phyloP scores from a whole-genome alignment of 2,113 vertebrate genomes.

The Turdus rufiventris region DNA sequence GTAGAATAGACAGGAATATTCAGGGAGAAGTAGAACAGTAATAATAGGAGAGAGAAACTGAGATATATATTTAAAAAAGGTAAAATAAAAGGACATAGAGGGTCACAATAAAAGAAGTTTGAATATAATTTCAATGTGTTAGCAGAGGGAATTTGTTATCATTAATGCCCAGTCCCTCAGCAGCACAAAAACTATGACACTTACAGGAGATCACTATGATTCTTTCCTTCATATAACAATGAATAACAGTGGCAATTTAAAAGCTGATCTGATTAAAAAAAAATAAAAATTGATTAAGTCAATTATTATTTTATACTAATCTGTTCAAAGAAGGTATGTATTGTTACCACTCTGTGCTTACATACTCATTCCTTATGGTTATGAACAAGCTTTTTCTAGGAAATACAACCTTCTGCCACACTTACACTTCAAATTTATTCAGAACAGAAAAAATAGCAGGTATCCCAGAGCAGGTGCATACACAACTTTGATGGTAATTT shows the following conservation, averaged over 20 bases:
- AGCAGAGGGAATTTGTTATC: not conserved
- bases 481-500: not conserved
- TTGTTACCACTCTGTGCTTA: not conserved
- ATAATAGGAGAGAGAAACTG: not conserved
- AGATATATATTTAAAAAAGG: not conserved
- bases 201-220: not conserved
- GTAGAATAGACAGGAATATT: not conserved
- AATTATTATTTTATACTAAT: not conserved
- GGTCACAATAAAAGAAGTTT: not conserved
- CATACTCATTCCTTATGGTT: not conserved
- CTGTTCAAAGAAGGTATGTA: not conserved
- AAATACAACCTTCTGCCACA: not conserved
- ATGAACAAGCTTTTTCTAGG: not conserved
- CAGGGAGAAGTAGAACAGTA: not conserved
- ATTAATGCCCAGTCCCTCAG: not conserved
- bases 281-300: not conserved
- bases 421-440: not conserved
- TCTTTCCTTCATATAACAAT: not conserved
- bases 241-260: not conserved
- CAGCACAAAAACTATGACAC: not conserved
- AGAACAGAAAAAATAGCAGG: not conserved
- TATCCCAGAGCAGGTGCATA: not conserved
- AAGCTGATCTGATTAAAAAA: not conserved
- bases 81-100: not conserved
- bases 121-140: accelerated